Evolutionary conservation across 2,797 vertebrate genomes (phyloP).

Genomic region (Discoglossus pictus): DNA sequence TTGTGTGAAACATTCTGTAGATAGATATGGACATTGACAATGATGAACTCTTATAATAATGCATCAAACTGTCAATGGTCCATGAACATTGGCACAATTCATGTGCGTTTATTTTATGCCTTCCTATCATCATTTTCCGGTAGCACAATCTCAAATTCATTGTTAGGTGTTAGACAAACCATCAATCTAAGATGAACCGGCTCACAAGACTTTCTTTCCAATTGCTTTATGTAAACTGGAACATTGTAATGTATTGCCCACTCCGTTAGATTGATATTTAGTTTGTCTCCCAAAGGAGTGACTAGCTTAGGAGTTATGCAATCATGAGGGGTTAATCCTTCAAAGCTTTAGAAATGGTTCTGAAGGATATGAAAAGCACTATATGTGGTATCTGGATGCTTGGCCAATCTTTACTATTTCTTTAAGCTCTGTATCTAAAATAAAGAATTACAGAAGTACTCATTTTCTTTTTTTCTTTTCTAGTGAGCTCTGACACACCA

Average conservation of each 20-base stretch:
- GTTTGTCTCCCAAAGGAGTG: conserved; percentile 91
- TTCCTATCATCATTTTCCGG: conserved; percentile 97
- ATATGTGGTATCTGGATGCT: conserved; percentile 98
- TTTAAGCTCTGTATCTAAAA: no score
- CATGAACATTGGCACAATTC: no score
- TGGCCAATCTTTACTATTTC: no score
- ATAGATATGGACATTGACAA: no score
- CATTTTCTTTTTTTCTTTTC: no score
- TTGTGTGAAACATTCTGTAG: no score
- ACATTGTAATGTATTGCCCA: conserved; percentile 85
- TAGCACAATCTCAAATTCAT: conserved; percentile 97
- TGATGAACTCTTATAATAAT: no score
- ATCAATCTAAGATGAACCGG: conserved; percentile 87
- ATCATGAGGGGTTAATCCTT: conserved; percentile 86
- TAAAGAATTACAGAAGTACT: no score
- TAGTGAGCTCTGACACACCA: no score
- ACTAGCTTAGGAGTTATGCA: conserved; percentile 87
- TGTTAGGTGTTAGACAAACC: conserved; percentile 91
- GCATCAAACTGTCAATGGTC: no score
- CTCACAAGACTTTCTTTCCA: conserved; percentile 91
- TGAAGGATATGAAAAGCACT: conserved; percentile 89
- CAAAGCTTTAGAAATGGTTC: conserved; percentile 87
- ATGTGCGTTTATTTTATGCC: no score
- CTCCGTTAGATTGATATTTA: conserved; percentile 95
- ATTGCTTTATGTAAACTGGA: conserved; percentile 86